phyloP scores from a whole-genome alignment of 2,888 invertebrate species.

The Chironomus tentans region DNA sequence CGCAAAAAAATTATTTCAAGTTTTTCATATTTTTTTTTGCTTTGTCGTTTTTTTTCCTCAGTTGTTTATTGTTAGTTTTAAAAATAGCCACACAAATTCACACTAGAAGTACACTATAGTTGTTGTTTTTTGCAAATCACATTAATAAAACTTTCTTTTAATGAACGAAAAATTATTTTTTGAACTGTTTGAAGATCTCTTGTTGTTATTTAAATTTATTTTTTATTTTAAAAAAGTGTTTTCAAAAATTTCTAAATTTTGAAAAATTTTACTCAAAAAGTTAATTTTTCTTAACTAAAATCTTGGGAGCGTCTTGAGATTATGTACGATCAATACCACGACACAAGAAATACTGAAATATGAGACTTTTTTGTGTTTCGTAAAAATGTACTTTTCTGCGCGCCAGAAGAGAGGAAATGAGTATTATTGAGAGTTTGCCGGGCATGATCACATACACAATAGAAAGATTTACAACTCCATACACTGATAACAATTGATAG shows the following conservation, averaged over 20 bases:
- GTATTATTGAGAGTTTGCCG: neutral
- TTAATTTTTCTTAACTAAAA: neutral
- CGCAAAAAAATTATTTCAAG: constrained; percentile 23
- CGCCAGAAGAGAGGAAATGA: neutral
- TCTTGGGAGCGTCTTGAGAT: constrained; percentile 6
- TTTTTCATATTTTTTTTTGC: neutral
- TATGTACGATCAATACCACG: constrained; percentile 21
- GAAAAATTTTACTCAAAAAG: no score
- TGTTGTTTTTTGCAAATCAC: neutral
- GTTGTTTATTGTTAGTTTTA: constrained; percentile 24
- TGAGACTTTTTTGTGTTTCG: neutral
- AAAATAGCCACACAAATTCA: constrained; percentile 23
- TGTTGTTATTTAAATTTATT: no score
- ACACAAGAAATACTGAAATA: constrained; percentile 19
- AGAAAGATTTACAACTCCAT: neutral
- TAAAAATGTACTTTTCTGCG: neutral
- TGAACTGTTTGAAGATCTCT: no score
- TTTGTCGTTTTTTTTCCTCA: neutral
- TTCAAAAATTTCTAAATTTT: neutral
- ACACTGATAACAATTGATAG: neutral
- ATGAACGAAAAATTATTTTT: neutral
- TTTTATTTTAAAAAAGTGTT: no score
- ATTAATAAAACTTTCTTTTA: neutral
- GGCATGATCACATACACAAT: neutral
- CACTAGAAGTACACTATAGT: neutral